phyloP scores from a whole-genome alignment of 37 sponge, comb jelly and placozoan genomes.

The Halichondria panicea region DNA sequence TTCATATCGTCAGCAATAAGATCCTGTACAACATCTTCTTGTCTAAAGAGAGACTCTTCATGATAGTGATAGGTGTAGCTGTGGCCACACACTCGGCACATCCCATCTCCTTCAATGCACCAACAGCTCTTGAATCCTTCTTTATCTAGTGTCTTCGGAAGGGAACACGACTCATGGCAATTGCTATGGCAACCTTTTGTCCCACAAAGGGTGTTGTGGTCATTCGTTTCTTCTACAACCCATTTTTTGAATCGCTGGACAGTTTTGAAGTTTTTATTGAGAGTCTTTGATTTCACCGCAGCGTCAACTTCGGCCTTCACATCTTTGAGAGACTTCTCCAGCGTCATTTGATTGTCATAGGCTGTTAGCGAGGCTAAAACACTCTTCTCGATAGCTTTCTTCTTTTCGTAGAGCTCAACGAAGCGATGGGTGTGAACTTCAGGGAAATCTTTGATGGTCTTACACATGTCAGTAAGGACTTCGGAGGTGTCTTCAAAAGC shows the following conservation, averaged over 20 bases:
- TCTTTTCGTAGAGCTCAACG: too few species aligned
- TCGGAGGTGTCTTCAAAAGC: constrained; percentile 5
- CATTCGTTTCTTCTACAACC: not conserved
- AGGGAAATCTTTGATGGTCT: not conserved
- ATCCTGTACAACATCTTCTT: not conserved
- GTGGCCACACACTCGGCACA: constrained; percentile 29
- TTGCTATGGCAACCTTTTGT: constrained; percentile 23
- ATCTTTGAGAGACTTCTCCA: not conserved
- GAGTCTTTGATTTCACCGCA: not conserved
- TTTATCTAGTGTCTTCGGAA: constrained; percentile 18
- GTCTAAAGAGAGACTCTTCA: not conserved
- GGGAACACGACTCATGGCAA: constrained; percentile 29
- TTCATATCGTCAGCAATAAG: constrained; percentile 8
- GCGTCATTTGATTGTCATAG: constrained; percentile 1
- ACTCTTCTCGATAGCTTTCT: constrained; percentile 11
- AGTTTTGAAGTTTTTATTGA: not conserved
- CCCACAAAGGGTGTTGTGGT: constrained; percentile 48
- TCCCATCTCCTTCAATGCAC: constrained; percentile 12
- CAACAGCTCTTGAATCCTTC: constrained; percentile 23
- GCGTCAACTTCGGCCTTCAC: not conserved
- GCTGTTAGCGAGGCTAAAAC: not conserved
- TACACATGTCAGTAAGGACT: not conserved
- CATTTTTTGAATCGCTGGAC: not conserved
- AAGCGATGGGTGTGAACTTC: constrained; percentile 11
- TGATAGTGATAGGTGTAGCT: constrained; percentile 26